Base-by-base conservation (phyloP, 2,797 vertebrate species). In the Sebastes itinus region DNA sequence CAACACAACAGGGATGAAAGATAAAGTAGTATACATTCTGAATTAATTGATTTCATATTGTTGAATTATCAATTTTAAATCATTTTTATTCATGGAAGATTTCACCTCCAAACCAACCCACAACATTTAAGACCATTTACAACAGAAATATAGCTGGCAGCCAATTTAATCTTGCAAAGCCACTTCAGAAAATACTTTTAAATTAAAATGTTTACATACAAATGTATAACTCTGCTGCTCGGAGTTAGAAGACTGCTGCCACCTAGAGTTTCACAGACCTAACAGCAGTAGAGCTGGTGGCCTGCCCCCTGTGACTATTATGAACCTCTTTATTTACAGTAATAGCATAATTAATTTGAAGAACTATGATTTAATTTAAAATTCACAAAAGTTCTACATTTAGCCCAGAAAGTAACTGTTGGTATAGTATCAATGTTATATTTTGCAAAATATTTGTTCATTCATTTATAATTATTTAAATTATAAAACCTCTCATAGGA, bases 201-300 rank as follows among this genome's bases (percentile, higher is more conserved):
- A 52, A 42, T 65, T 1, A 23, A n/a, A 28, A 27, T 18, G 35
- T 32, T 35, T 25, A 27, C 22, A 38, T 49, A 7, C 5, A 38
- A 62, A 58, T 56, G 8, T 28, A 9, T 64, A 13, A 65, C 3
- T 2, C 28, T 77, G 33, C 42, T 55, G 23, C 7, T 72, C 20
- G 49, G 28, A 68, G 10, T 78, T 64, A 58, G 38, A 49, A 33
- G 32, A 82, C 35, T 87, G 79, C 86, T 90, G 85, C 86, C 92
- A 83, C 54, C 92, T 87, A 88, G 81, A 18, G 90, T 74, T 71
- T 5, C 55, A 70, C 1, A 78, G 22, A 38, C 27, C n/a, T 32
- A 75, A 84, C 61, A 82, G 60, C 83, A 90, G 10, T 1, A 23
- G 6, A 56, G 25, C 18, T 2, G 3, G 11, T 62, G 9, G 52